Percentiles rank a stretch among this genome's conserved stretches.
Evolutionary conservation across 2,113 vertebrate genomes (phyloP).

Genomic region (Arothron firmamentum): DNA sequence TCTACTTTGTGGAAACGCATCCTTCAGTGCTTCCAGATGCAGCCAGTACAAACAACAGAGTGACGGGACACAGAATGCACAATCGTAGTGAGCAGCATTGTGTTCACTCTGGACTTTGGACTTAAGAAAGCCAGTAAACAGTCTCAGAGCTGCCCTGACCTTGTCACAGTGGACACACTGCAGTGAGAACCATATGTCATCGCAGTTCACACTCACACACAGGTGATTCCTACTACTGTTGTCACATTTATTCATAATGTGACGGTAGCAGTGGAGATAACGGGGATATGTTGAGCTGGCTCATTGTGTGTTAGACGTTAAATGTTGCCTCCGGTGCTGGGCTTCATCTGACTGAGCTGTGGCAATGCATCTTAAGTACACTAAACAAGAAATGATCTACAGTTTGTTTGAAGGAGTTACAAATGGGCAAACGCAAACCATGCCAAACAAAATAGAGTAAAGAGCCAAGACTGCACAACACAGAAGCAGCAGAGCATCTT

Average conservation of each 20-base stretch:
- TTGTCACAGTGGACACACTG: neutral
- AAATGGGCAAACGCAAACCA: neutral
- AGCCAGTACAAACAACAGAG: neutral
- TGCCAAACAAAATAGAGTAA: neutral
- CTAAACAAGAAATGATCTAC: neutral
- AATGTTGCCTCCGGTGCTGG: too few relatives aligned
- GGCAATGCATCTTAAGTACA: neutral
- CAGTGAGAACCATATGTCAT: slow-evolving; percentile 3
- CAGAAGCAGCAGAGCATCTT: neutral
- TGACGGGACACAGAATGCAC: neutral
- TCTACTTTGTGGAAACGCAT: neutral
- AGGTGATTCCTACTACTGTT: too few relatives aligned
- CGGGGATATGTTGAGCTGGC: too few relatives aligned
- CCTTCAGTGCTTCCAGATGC: neutral
- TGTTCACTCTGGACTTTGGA: slow-evolving; percentile 25
- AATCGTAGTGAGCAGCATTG: slow-evolving; percentile 14
- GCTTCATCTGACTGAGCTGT: neutral
- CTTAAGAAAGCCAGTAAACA: slow-evolving; percentile 17
- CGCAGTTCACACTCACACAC: neutral
- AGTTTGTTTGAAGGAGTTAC: neutral
- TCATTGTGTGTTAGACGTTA: too few relatives aligned
- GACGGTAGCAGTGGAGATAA: too few relatives aligned
- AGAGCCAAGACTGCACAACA: neutral
- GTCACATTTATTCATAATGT: too few relatives aligned
- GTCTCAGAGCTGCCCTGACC: slow-evolving; percentile 1